These are phyloP conservation scores for Erythrolamprus reginae DNA, from an alignment of 2,113 vertebrate genomes.

Conservation along the genomic window DNA sequence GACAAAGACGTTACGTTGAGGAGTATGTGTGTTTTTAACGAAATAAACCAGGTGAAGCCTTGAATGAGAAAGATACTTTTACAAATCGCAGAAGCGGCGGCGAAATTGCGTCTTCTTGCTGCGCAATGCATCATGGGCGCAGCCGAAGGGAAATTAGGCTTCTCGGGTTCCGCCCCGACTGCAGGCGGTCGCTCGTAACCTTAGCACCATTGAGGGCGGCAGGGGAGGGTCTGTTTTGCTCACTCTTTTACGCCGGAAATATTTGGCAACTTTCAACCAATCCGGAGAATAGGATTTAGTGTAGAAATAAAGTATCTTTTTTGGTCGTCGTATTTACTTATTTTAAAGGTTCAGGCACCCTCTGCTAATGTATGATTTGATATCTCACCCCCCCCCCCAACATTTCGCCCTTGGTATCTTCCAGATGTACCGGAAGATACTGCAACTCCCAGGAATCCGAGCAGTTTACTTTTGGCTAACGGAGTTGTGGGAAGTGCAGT, in stretches of 20 bases:
- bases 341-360: neutral
- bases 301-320: neutral
- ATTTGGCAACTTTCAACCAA: neutral
- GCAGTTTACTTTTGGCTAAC: neutral
- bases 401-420: neutral
- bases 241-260: neutral
- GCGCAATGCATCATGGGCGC: neutral
- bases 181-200: neutral
- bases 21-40: rapidly evolving
- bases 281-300: neutral
- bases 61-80: neutral
- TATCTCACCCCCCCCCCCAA: neutral
- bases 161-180: neutral
- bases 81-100: neutral
- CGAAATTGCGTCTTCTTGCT: neutral
- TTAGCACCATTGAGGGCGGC: neutral
- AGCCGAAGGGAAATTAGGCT: neutral
- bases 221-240: neutral
- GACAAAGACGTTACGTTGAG: neutral
- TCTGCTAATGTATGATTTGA: neutral
- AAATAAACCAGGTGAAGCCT: neutral
- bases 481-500: neutral
- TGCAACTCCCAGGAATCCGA: neutral
- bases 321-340: neutral
- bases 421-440: neutral